phyloP scores from a whole-genome alignment of 2,888 invertebrate genomes.

The Linnaemya tessellans region DNA sequence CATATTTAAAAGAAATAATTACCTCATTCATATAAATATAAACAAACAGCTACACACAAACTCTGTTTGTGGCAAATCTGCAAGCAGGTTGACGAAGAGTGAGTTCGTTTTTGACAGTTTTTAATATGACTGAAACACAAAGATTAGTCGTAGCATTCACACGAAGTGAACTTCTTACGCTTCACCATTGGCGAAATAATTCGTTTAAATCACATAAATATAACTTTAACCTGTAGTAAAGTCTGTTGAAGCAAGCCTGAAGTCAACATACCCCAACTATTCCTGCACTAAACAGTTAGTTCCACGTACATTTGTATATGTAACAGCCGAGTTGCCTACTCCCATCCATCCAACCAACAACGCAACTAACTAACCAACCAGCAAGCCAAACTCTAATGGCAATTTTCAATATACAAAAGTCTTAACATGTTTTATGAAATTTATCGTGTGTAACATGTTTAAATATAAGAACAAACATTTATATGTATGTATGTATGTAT shows the following conservation, averaged over 20 bases:
- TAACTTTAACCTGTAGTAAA: conserved; percentile 9
- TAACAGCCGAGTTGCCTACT: conserved; percentile 32
- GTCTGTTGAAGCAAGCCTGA: conserved; percentile 17
- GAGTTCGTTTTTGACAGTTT: not conserved
- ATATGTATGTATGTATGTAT: conserved; percentile 11
- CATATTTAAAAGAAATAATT: conserved; percentile 15
- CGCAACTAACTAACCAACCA: conserved; percentile 11
- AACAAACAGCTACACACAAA: conserved; percentile 62
- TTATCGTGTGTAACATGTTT: conserved; percentile 71
- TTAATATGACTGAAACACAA: not conserved
- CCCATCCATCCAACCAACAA: conserved; percentile 6
- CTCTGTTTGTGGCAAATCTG: conserved; percentile 34
- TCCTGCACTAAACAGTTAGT: conserved; percentile 28
- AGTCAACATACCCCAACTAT: conserved; percentile 37
- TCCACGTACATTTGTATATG: too few species aligned
- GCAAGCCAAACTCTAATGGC: conserved; percentile 56
- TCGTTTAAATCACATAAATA: conserved; percentile 25
- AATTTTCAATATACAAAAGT: conserved; percentile 66
- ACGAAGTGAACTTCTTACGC: not conserved
- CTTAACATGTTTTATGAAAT: conserved; percentile 69
- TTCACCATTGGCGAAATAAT: conserved; percentile 12
- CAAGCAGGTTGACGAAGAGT: conserved; percentile 13
- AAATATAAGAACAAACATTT: not conserved
- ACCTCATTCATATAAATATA: conserved; percentile 33
- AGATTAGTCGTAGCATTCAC: not conserved